These are phyloP conservation scores for Diaphora mendica DNA, from an alignment of 2,888 invertebrate species.

Conservation along the genomic window DNA sequence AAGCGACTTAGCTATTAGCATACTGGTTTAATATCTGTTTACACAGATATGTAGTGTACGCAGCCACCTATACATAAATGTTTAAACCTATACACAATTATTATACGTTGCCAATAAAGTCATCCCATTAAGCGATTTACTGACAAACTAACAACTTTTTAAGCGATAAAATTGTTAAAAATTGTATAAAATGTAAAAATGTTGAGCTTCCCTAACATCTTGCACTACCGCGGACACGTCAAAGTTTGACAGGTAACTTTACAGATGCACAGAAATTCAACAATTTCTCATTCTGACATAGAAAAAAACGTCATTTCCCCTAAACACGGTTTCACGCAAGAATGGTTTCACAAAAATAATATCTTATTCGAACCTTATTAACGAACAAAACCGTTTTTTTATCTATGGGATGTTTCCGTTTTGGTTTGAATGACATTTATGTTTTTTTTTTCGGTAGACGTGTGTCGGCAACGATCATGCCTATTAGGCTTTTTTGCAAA, in stretches of 20 bases:
- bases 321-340: slow-evolving; percentile 60
- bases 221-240: slow-evolving; percentile 52
- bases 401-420: slow-evolving; percentile 49
- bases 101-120: too few species aligned
- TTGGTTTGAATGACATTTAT: neutral
- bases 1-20: too few species aligned
- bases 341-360: slow-evolving; percentile 50
- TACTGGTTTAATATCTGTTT: too few species aligned
- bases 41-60: too few species aligned
- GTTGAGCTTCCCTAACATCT: slow-evolving; percentile 47
- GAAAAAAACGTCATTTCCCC: slow-evolving; percentile 57
- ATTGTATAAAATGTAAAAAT: slow-evolving; percentile 7
- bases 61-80: too few species aligned
- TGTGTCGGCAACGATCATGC: slow-evolving; percentile 49
- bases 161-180: too few species aligned
- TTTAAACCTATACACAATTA: too few species aligned
- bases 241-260: slow-evolving; percentile 53
- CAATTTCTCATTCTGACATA: slow-evolving; percentile 55
- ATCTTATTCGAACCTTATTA: slow-evolving; percentile 44
- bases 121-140: too few species aligned
- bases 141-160: too few species aligned
- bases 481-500: slow-evolving; percentile 38
- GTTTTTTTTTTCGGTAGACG: slow-evolving; percentile 46
- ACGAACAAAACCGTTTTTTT: slow-evolving; percentile 40
- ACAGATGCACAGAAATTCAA: slow-evolving; percentile 53